phyloP scores from a whole-genome alignment of 2,888 invertebrate species.

The Xestoiulus laeticollis region DNA sequence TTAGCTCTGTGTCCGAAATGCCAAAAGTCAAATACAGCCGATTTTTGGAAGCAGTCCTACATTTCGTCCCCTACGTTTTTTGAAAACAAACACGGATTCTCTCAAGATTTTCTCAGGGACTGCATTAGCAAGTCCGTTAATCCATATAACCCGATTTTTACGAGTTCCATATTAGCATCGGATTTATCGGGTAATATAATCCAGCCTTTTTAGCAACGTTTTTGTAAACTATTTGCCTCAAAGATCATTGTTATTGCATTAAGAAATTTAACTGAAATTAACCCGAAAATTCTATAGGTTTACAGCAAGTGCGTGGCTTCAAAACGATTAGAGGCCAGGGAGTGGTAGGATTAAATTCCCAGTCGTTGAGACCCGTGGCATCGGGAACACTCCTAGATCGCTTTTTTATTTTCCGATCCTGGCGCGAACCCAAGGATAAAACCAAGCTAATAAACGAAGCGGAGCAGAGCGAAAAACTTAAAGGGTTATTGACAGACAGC shows the following conservation, averaged over 20 bases:
- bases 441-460: constrained; percentile 55
- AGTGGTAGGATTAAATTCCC: constrained; percentile 41
- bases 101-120: neutral
- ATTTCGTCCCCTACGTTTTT: constrained; percentile 42
- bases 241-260: neutral
- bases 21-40: neutral
- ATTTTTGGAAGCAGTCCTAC: constrained; percentile 36
- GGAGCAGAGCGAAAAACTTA: constrained; percentile 58
- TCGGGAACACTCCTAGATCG: constrained; percentile 38
- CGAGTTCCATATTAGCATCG: neutral
- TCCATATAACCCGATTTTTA: neutral
- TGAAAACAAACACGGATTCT: constrained; percentile 51
- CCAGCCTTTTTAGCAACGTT: neutral
- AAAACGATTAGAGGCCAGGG: constrained; percentile 44
- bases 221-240: neutral
- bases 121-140: neutral
- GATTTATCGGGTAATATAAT: neutral
- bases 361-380: constrained; percentile 19
- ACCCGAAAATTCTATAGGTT: neutral
- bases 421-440: constrained; percentile 54
- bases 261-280: neutral
- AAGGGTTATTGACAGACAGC: constrained; percentile 58
- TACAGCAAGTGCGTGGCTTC: constrained; percentile 20
- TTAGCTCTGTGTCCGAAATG: constrained; percentile 22
- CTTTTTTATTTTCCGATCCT: constrained; percentile 51